Evolutionary conservation across 1,140 invertebrate species (phyloP), one percentile per base, ranked within the genome.

Genomic region (Meloidogyne hapla): DNA sequence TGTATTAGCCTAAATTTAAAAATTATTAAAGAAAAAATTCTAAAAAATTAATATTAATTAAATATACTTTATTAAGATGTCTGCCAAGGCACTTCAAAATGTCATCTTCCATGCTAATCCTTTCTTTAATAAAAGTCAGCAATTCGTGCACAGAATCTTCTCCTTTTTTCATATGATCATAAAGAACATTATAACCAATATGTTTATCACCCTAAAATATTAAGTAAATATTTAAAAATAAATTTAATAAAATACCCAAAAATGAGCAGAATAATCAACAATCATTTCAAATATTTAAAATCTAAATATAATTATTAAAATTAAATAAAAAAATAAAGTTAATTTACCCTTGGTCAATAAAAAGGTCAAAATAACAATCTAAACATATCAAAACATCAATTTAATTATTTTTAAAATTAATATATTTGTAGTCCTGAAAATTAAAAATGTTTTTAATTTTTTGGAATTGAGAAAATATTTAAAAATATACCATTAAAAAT

Each of bases 131-230:
- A 72, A 85, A 85, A 56, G 56, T 70, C n/a, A 74, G 69, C 13
- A 85, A 62, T 40, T 85, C 84, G 4, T 83, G 75, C 10, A 85
- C 77, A 12, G 80, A 66, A 21, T 84, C 81, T 38, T 85, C 83
- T 5, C 83, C 83, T 40, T 76, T 79, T 45, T 85, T 85, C 40
- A 87, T 76, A 72, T 85, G 87, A 45, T 87, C 85, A 68, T 85
- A 87, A 13, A 85, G 76, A 48, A 81, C 84, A 73, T 85, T 83
- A 69, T 85, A 84, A 0, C 83, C 83, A 73, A 85, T 77, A 74
- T 84, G 84, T 40, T 80, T 81, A 23, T 84, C 83, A 67, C 83
- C 83, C 83, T 86, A 40, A 26, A 83, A 77, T 74, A 72, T 18
- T 45, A 1, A 45, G n/a, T n/a, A 15, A 1, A n/a, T 21, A 56